These are phyloP conservation scores for Actias luna DNA, from an alignment of 2,888 invertebrate genomes.

Conservation along the genomic window DNA sequence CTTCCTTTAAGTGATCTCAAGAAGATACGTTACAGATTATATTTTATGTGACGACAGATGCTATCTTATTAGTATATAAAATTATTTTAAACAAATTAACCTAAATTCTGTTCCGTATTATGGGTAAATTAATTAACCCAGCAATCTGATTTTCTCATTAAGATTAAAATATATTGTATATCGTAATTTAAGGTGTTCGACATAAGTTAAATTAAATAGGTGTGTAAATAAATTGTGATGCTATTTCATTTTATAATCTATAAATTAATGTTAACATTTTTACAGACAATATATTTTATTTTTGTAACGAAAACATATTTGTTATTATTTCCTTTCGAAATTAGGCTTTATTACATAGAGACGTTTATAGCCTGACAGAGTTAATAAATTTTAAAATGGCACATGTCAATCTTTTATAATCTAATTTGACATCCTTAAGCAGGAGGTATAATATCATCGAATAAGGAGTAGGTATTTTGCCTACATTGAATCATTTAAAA, in stretches of 20 bases:
- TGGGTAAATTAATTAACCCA: no score
- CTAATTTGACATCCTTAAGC: no score
- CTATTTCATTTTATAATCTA: neutral
- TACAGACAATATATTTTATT: neutral
- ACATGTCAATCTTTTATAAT: no score
- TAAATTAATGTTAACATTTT: neutral
- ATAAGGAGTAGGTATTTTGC: no score
- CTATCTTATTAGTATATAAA: neutral
- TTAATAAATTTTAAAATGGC: no score
- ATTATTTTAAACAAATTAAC: neutral
- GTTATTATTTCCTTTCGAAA: neutral
- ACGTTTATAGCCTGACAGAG: no score
- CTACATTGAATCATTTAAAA: no score
- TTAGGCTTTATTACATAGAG: no score
- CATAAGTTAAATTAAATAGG: neutral
- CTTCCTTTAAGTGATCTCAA: neutral
- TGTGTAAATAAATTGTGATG: neutral
- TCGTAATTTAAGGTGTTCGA: neutral
- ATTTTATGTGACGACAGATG: neutral
- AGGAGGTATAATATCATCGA: no score
- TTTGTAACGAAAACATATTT: neutral
- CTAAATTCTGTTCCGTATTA: no score
- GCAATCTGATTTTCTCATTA: neutral
- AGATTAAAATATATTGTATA: neutral
- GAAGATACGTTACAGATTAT: neutral